Evolutionary conservation across 1,140 invertebrate genomes (phyloP), one percentile per base, ranked within the genome.

Genomic region (Meloidogyne floridensis): DNA sequence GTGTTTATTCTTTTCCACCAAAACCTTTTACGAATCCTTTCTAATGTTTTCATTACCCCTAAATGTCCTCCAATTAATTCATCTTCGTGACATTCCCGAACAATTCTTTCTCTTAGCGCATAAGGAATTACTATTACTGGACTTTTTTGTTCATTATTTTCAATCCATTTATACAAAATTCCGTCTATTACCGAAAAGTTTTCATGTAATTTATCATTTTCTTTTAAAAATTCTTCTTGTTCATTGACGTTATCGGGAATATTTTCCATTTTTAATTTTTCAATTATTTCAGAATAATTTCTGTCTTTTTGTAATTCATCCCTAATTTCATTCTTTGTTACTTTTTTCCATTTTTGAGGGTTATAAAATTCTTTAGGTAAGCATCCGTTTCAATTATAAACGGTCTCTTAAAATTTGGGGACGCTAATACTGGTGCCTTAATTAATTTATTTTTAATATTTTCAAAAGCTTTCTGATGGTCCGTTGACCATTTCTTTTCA

Each of bases 151-250:
- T 47, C 69, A 1, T 56, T 13, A 9, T 9, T 43, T 81, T 81
- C 51, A 42, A 11, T 10, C 51, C 32, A 51, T 53, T 82, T 74
- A 8, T 82, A 73, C 79, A 81, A 54, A 72, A 82, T 82, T n/a
- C 54, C 79, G 71, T 76, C 81, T 47, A n/a, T 54, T 7, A 81
- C 4, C 56, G 54, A 13, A 81, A 75, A 81, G 43, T 81, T 82
- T 32, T 75, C 11, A 18, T 54, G 18, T 10, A 20, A 11, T 81
- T 18, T 18, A 0, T n/a, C 81, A 7, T 15, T 9, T 0, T 71
- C 18, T 1, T 47, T 3, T 11, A 51, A 43, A 81, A 32, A 54
- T 75, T 42, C n/a, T 80, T 80, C 32, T 1, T 80, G 53, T 43
- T 81, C 53, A 15, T 7, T 11, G 8, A 43, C 47, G 77, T 20